Evolutionary conservation across 2,888 invertebrate species (phyloP).

Genomic region (Eupithecia inturbata): DNA sequence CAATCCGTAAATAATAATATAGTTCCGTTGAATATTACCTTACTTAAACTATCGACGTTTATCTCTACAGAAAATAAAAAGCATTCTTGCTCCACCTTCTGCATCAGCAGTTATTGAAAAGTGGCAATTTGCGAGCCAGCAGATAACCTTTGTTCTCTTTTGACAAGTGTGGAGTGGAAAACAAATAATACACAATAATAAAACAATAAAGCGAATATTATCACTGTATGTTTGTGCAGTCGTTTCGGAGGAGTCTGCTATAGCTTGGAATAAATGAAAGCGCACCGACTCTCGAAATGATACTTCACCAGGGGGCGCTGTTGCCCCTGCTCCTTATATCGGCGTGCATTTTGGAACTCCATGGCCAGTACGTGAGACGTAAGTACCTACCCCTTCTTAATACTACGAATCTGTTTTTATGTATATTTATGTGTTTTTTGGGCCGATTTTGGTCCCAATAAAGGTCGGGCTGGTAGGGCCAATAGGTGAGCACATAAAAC

Average conservation of each 20-base stretch:
- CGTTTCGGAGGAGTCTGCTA: slow-evolving; percentile 35
- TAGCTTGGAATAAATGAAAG: slow-evolving; percentile 56
- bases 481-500: background rate
- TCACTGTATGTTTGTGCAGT: slow-evolving; percentile 49
- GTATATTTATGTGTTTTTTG: background rate
- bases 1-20: no score
- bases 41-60: background rate
- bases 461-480: background rate
- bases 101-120: background rate
- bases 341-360: slow-evolving; percentile 47
- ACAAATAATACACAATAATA: no score
- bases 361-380: slow-evolving; percentile 61
- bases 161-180: slow-evolving; percentile 52
- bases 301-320: slow-evolving; percentile 57
- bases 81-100: background rate
- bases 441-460: background rate
- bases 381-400: slow-evolving; percentile 54
- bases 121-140: background rate
- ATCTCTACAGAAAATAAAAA: background rate
- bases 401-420: background rate
- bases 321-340: slow-evolving; percentile 58
- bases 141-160: slow-evolving; percentile 31
- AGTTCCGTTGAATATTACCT: no score
- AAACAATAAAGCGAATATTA: slow-evolving; percentile 12
- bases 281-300: slow-evolving; percentile 57